These are phyloP conservation scores for Prinia subflava DNA, from an alignment of 2,113 vertebrate genomes.

Conservation along the genomic window DNA sequence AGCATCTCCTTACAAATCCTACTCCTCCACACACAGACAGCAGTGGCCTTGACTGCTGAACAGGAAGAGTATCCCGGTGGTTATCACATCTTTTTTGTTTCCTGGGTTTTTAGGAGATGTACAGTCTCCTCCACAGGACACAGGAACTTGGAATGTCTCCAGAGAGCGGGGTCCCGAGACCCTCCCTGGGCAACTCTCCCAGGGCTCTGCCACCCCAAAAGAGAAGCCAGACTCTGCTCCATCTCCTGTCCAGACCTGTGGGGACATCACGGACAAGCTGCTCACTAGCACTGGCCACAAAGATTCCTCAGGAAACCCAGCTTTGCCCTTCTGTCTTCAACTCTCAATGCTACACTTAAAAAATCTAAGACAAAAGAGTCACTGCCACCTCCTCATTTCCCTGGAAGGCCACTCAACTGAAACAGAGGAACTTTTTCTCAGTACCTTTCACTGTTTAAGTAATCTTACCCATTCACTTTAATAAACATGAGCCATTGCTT, in stretches of 20 bases:
- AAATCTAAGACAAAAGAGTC: not conserved
- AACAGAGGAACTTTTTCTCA: not conserved
- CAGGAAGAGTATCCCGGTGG: not conserved
- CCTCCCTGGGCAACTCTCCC: not conserved
- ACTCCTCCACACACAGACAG: accelerated
- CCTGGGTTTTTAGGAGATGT: not conserved
- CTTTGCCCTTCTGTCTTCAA: not conserved
- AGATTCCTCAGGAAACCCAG: not conserved
- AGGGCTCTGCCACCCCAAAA: not conserved
- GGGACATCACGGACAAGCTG: not conserved
- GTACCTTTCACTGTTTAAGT: not conserved
- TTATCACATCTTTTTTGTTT: not conserved
- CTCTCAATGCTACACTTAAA: not conserved
- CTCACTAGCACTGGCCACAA: accelerated
- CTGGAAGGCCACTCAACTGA: not conserved
- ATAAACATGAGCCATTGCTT: not conserved
- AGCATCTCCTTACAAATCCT: not conserved
- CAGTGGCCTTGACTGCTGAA: not conserved
- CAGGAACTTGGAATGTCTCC: not conserved
- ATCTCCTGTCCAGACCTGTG: not conserved
- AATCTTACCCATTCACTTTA: not conserved
- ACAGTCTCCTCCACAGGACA: not conserved
- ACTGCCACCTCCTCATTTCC: not conserved
- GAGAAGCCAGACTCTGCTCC: not conserved
- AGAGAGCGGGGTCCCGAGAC: not conserved